Evolutionary conservation across 2,113 vertebrate genomes (phyloP).

Genomic region (Coturnix japonica): DNA sequence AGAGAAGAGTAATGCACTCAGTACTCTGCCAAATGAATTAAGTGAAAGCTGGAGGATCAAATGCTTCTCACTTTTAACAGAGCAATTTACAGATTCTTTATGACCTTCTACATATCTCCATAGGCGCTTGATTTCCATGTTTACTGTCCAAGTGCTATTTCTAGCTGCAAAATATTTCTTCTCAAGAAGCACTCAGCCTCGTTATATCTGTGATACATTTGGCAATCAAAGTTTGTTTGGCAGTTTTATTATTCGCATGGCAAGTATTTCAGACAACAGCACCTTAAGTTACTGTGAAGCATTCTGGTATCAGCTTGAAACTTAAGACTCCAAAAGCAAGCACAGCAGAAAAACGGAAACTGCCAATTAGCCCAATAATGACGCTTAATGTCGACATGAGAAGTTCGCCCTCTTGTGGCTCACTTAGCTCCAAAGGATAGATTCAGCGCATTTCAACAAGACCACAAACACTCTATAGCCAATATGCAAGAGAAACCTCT

Average conservation of each 20-base stretch:
- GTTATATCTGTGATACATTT: neutral
- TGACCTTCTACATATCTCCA: neutral
- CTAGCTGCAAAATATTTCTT: neutral
- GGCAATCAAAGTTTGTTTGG: neutral
- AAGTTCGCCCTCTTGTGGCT: slow-evolving; percentile 65
- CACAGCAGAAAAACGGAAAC: neutral
- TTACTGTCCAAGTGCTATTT: neutral
- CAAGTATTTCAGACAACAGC: neutral
- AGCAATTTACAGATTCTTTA: neutral
- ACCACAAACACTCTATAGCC: neutral
- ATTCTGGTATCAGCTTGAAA: neutral
- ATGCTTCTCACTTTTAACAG: neutral
- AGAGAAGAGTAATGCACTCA: neutral
- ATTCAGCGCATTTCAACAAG: neutral
- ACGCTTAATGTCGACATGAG: neutral
- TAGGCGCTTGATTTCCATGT: neutral
- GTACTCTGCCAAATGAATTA: neutral
- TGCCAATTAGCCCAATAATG: neutral
- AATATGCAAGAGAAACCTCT: neutral
- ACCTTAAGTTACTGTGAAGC: neutral
- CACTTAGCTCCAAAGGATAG: neutral
- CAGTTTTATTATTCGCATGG: neutral
- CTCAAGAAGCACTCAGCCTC: neutral
- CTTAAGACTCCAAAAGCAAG: neutral
- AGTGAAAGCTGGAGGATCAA: neutral